Base-by-base conservation (phyloP, 2,888 invertebrate genomes). In the Xestia ashworthii region DNA sequence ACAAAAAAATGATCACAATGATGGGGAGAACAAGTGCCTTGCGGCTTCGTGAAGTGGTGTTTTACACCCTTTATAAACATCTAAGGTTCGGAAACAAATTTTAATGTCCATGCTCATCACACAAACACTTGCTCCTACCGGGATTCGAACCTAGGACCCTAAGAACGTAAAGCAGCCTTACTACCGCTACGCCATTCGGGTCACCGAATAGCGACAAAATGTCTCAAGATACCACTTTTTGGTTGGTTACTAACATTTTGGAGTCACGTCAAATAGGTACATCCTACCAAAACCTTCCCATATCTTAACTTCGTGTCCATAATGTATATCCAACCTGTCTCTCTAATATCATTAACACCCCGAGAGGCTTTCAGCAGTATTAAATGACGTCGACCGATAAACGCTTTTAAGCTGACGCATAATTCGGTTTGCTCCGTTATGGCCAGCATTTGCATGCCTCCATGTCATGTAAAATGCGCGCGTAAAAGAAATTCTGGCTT, bases 341-440 rank as follows among this genome's bases (percentile, higher is more conserved):
- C 68, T 75, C 80, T 85, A 87, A 88, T 86, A 87, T 88, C 88
- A 92, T 93, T 92, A 91, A 89, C 91, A 90, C 91, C 90, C 87
- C 74, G 62, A 68, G 76, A 80, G 73, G 83, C 86, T 88, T 85
- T 84, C 74, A 85, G 46, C 79, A 41, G 67, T 88, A 81, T 80
- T 82, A 91, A 93, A 91, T 93, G 90, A 92, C 89, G 88, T 88
- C 90, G 78, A 89, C 89, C 93, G 91, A 91, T 93, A 92, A 94
- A 92, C 88, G 92, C 92, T 93, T 93, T 93, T 92, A 93, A 89
- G 85, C 86, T 83, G 85, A 87, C 89, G 89, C 87, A 90, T 90
- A 91, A 92, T 91, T 91, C 82, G 78, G 89, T 91, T 91, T 89
- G 74, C 86, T 87, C 84, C 81, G 86, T 87, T 86, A 86, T 71